A percentile compares a stretch with the other conserved stretches of the same genome.
Evolutionary conservation across 2,888 invertebrate species (phyloP).

Genomic region (Drymonia ruficornis): DNA sequence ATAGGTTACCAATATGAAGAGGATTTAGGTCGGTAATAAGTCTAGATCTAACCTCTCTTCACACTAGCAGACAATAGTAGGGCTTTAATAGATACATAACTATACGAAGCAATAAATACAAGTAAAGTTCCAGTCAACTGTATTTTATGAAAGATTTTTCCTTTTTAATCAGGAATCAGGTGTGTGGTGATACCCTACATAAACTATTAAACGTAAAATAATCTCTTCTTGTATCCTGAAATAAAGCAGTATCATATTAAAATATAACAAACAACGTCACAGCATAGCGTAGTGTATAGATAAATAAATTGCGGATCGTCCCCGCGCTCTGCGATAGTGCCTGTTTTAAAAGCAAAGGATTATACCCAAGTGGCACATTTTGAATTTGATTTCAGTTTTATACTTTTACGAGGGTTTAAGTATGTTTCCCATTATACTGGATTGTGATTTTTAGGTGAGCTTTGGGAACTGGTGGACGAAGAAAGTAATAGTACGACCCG

Average conservation of each 20-base stretch:
- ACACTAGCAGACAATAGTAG: no score
- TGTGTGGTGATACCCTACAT: no score
- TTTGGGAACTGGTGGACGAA: background rate
- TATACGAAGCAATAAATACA: no score
- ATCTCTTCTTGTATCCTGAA: no score
- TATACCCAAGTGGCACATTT: conserved; percentile 39
- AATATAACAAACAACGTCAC: conserved; percentile 10
- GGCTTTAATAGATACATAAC: no score
- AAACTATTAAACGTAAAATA: no score
- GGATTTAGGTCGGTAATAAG: no score
- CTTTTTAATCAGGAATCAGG: no score
- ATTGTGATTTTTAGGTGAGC: background rate
- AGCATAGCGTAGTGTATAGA: conserved; percentile 21
- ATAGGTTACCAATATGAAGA: no score
- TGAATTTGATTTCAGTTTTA: conserved; percentile 38
- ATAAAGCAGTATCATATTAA: background rate
- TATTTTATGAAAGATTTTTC: no score
- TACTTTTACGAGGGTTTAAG: conserved; percentile 19
- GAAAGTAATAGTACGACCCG: background rate
- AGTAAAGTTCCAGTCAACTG: no score
- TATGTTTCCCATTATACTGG: background rate
- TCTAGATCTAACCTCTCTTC: no score
- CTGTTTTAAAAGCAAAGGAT: conserved; percentile 42
- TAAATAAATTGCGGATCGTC: conserved; percentile 37
- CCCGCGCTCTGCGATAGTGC: conserved; percentile 35